Evolutionary conservation across 2,113 vertebrate species (phyloP), one percentile per base, ranked within the genome.

Genomic region (Scophthalmus maximus): DNA sequence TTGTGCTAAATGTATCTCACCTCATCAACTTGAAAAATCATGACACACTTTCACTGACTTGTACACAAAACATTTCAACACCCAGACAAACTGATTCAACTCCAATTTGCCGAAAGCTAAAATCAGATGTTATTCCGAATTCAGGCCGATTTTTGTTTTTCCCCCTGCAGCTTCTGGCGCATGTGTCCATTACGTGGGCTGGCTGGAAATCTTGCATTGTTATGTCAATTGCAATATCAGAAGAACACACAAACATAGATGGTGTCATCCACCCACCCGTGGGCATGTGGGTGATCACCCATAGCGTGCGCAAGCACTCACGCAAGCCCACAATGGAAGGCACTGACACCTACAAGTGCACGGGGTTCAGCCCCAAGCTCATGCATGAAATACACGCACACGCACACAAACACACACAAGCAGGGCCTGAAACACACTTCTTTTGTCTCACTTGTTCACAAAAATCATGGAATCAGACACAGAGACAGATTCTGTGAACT

Each of bases 181-280:
- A 10, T 23, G 36, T 76, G 49, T n/a, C 32, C 10, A n/a, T n/a
- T n/a, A 9, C 10, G 38, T 8, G 11, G 14, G 42, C 46, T 55
- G 38, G 36, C 18, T 55, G 47, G 61, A 53, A 68, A 76, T 38
- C 12, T 18, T 3, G 27, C 9, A 26, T 56, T 56, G 34, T 27
- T 44, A 47, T 22, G 47, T 26, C 20, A 32, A 8, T 34, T 76
- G 15, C 30, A 62, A 50, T 12, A 18, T 15, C 32, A 6, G 25
- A 62, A 30, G 23, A 23, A 52, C 55, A 55, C 53, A 34, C 58
- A 52, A 17, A 51, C 47, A 64, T 2, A 44, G 20, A 51, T 8
- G 1, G 29, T 50, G 29, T 34, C 14, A 23, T 12, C 14, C 64
- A 20, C 49, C 34, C 64, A 44, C 64, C 14, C 36, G n/a, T 10